These are phyloP conservation scores for Sebastes hubbsi DNA, from an alignment of 2,797 vertebrate genomes.

Conservation along the genomic window DNA sequence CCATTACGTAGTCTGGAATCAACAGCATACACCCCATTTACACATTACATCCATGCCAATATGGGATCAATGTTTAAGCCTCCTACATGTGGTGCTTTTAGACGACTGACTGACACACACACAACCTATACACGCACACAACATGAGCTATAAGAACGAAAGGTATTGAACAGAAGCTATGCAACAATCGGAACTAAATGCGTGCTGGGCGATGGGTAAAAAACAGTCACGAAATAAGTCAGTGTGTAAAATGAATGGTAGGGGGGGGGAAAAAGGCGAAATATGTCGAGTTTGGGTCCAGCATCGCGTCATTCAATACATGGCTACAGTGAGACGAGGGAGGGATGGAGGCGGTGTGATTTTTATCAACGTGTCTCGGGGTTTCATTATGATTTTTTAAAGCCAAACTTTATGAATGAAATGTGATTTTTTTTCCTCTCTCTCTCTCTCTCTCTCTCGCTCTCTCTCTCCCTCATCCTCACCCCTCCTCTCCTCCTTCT, in stretches of 20 bases:
- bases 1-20: slow-evolving; percentile 80
- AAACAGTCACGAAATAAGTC: slow-evolving; percentile 77
- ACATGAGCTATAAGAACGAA: not conserved
- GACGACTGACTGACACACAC: slow-evolving; percentile 11
- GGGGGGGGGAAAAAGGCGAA: slow-evolving; percentile 50
- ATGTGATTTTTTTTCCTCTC: slow-evolving; percentile 81
- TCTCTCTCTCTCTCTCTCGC: slow-evolving; percentile 66
- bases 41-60: slow-evolving; percentile 58
- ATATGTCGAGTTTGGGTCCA: slow-evolving; percentile 79
- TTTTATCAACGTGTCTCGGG: slow-evolving; percentile 86
- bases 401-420: slow-evolving; percentile 91
- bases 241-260: slow-evolving; percentile 76
- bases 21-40: slow-evolving; percentile 78
- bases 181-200: slow-evolving; percentile 54
- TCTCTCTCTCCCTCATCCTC: slow-evolving; percentile 74
- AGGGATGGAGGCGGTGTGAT: slow-evolving; percentile 76
- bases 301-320: slow-evolving; percentile 74
- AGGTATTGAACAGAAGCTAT: slow-evolving; percentile 8
- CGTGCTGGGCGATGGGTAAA: slow-evolving; percentile 56
- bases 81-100: slow-evolving; percentile 56
- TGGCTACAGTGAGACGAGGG: slow-evolving; percentile 61
- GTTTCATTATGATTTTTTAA: slow-evolving; percentile 91
- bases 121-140: slow-evolving; percentile 22
- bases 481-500: slow-evolving; percentile 75
- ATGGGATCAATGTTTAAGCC: slow-evolving; percentile 61